Evolutionary conservation across 2,113 vertebrate species (phyloP).

Genomic region (Nothocercus nigrocapillus): DNA sequence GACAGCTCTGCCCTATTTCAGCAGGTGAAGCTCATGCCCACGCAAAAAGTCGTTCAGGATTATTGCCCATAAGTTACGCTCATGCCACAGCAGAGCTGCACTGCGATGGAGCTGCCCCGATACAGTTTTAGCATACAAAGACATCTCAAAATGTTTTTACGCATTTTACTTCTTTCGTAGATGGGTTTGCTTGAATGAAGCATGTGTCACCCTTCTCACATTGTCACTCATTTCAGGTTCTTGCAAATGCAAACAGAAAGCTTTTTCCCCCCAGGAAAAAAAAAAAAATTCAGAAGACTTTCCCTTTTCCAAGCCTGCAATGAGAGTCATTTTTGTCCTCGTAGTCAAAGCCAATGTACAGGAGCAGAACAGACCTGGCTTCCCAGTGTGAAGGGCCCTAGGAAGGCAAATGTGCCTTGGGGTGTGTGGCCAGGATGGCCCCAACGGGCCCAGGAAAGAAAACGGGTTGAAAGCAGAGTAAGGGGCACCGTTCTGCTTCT

Average conservation of each 20-base stretch:
- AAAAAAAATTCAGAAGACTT: background rate
- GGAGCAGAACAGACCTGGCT: background rate
- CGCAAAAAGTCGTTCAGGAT: background rate
- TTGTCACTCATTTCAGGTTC: background rate
- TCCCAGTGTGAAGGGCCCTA: background rate
- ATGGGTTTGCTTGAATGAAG: background rate
- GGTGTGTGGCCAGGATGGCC: fast-evolving
- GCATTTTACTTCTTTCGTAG: background rate
- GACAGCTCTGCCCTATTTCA: background rate
- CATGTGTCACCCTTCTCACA: fast-evolving
- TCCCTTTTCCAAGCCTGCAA: background rate
- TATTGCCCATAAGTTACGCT: fast-evolving
- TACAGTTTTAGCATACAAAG: fast-evolving
- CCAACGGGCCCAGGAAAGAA: background rate
- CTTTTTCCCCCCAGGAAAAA: background rate
- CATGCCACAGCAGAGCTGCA: fast-evolving
- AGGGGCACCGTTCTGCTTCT: background rate
- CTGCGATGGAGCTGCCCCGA: background rate
- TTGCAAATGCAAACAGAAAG: background rate
- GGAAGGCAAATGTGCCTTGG: background rate
- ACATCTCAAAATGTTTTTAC: background rate
- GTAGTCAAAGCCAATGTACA: background rate
- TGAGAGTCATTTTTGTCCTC: background rate
- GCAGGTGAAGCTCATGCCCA: background rate
- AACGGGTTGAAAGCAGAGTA: background rate